These are phyloP conservation scores for Willowsia nigromaculata DNA, from an alignment of 2,888 invertebrate species.

Conservation along the genomic window DNA sequence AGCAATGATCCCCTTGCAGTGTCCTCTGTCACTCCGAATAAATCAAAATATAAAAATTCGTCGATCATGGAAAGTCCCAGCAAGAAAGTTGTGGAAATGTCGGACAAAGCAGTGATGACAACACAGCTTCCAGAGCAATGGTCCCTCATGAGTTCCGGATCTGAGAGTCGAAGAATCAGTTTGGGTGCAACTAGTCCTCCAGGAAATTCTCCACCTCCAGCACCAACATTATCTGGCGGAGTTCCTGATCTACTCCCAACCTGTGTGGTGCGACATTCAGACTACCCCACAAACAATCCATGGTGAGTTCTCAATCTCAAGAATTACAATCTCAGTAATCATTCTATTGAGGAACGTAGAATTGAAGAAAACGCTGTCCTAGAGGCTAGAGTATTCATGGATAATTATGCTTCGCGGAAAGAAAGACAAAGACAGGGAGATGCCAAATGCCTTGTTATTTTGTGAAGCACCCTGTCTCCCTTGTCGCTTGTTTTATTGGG, in stretches of 20 bases:
- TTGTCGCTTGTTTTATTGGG: too few species aligned
- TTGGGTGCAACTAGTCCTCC: conserved; percentile 76
- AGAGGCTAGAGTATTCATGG: too few species aligned
- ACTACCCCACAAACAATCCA: conserved; percentile 73
- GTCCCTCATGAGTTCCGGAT: conserved; percentile 77
- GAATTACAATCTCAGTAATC: not conserved
- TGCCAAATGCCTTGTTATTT: too few species aligned
- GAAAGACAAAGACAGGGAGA: too few species aligned
- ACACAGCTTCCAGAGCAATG: conserved; percentile 78
- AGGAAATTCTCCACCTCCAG: conserved; percentile 76
- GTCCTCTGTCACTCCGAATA: conserved; percentile 70
- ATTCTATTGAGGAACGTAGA: not conserved
- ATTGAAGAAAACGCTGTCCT: too few species aligned
- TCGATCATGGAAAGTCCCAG: conserved; percentile 66
- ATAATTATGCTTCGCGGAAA: too few species aligned
- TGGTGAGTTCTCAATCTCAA: conserved; percentile 69
- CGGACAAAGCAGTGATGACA: conserved; percentile 78
- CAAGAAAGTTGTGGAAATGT: conserved; percentile 78
- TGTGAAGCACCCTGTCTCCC: too few species aligned
- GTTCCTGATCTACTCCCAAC: conserved; percentile 77
- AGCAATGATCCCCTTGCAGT: conserved; percentile 77
- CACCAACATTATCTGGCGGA: conserved; percentile 76
- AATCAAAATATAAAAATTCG: conserved; percentile 74
- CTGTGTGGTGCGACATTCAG: conserved; percentile 76
- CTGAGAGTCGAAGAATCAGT: conserved; percentile 76